Evolutionary conservation across 2,888 invertebrate genomes (phyloP), one percentile per base, ranked within the genome.

Genomic region (Xylocampa areola): DNA sequence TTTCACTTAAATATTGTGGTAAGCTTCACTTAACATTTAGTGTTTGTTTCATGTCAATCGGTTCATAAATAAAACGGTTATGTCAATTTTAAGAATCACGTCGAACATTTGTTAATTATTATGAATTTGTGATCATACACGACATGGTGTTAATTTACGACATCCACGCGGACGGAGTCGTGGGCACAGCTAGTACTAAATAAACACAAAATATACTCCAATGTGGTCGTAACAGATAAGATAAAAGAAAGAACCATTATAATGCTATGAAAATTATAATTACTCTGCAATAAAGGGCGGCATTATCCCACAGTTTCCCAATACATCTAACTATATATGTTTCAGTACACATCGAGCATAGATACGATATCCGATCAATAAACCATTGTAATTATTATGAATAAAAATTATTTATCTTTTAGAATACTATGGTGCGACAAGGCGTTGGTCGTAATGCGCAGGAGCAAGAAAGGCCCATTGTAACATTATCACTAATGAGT

Each of bases 401-500:
- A 63, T 63, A 63, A 75, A 75, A 75, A 63, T 55, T 52, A 40
- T 40, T 66, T 67, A 67, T 75, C 68, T 37, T 35, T n/a, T 25
- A 40, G 19, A 49, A 53, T 74, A 65, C 65, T 63, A 75, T 52
- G 54, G 57, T 58, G 59, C 40, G 49, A 73, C 44, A 58, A 54
- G 44, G 30, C 49, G 40, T 41, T 29, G 37, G 35, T 41, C 48
- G 58, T 29, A 29, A 37, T 65, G 68, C 63, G 63, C 63, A 13
- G 11, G 27, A 60, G 71, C 67, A 60, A 74, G 75, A 68, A 68
- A 57, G 52, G 50, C 39, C 59, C 69, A 75, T 80, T 80, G 80
- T 82, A 60, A 52, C 59, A 65, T 77, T 79, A 82, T 79, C 79
- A 72, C 75, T 77, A 80, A 73, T 82, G 86, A 85, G 62, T 87